Evolutionary conservation across 2,888 invertebrate genomes (phyloP).

Genomic region (Leptothorax acervorum): DNA sequence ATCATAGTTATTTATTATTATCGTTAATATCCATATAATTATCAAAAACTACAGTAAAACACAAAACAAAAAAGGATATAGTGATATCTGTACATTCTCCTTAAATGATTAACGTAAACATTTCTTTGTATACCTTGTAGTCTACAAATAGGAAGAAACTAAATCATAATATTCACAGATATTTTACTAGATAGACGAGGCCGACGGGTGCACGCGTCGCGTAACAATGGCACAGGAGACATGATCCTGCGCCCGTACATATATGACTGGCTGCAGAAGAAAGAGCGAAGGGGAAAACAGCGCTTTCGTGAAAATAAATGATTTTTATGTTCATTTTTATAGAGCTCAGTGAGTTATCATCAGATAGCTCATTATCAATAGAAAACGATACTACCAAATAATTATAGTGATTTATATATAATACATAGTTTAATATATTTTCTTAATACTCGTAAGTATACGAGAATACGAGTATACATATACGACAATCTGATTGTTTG

Average conservation of each 20-base stretch:
- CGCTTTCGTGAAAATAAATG: slow-evolving; percentile 56
- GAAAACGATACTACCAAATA: slow-evolving; percentile 30
- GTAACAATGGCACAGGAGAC: slow-evolving; percentile 37
- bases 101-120: slow-evolving; percentile 85
- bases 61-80: slow-evolving; percentile 83
- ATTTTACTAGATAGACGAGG: slow-evolving; percentile 85
- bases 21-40: slow-evolving; percentile 86
- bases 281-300: slow-evolving; percentile 1
- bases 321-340: slow-evolving; percentile 2
- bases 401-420: slow-evolving; percentile 35
- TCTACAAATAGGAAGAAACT: slow-evolving; percentile 85
- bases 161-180: slow-evolving; percentile 86
- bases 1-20: slow-evolving; percentile 86
- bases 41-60: slow-evolving; percentile 86
- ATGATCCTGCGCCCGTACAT: slow-evolving; percentile 5
- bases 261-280: slow-evolving; percentile 33
- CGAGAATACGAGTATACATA: background rate
- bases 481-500: background rate
- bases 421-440: slow-evolving; percentile 46
- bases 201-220: slow-evolving; percentile 79
- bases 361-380: background rate
- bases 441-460: too few species aligned
- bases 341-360: background rate
- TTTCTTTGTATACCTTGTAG: slow-evolving; percentile 83
- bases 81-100: slow-evolving; percentile 85